Evolutionary conservation across 2,888 invertebrate genomes (phyloP), one percentile per base, ranked within the genome.

Genomic region (Caenorhabditis sp.): DNA sequence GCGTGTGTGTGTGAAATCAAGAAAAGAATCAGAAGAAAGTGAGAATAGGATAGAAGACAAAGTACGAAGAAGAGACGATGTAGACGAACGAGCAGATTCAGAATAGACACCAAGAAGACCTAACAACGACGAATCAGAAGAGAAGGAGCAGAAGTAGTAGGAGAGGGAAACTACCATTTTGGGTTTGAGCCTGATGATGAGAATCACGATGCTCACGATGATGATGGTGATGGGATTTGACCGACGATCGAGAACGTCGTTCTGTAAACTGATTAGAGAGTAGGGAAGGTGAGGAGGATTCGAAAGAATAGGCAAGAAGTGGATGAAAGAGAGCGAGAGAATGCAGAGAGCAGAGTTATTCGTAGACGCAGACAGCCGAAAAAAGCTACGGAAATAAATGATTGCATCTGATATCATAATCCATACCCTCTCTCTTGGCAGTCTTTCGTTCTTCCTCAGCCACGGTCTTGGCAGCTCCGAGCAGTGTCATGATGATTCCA

Each of bases 401-500:
- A 49, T 44, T 51, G 10, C 16, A 28, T 51, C 19, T 35, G 12
- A 12, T 58, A 54, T 68, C 68, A 26, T 44, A 54, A 68, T 16
- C 19, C 61, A 19, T 84, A 91, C 90, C 90, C 86, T 92, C 90
- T 64, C 89, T 84, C 68, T 90, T 89, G 51, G 85, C 85, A 51
- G 88, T 87, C 83, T 90, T 90, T 61, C 89, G 69, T 64, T 91
- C 90, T 77, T 91, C 91, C 59, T 92, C 90, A 31, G 87, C 90
- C 10, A 86, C 90, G 14, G 85, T 82, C 64, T 90, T 90, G 38
- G 92, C 91, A 10, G 92, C 92, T 47, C 92, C 92, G 38, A 92
- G 86, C 70, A 92, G 86, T 16, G 89, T 88, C 91, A 92, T 92
- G 59, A 92, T 92, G 81, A 92, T 91, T 59, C 92, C 92, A 64